Percentiles rank a stretch among this genome's conserved stretches.
Conservation (phyloP, 35 echinoderm and acorn worm genomes). For the Ptychodera flava region DNA sequence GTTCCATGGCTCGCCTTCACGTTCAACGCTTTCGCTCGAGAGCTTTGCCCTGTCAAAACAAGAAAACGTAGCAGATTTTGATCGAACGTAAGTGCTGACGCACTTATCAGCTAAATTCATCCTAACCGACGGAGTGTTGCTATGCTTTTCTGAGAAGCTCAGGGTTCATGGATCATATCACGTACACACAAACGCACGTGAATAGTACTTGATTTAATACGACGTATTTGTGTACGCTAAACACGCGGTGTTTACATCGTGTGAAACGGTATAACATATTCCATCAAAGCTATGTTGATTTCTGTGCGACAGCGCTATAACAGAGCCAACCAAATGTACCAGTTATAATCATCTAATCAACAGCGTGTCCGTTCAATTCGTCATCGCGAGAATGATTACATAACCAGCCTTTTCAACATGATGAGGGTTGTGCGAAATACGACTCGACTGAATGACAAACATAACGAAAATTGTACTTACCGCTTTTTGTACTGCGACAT, state of each 20-base stretch:
- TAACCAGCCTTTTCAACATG: background rate
- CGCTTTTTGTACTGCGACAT: background rate
- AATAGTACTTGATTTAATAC: background rate
- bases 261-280: too few relatives aligned
- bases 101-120: too few relatives aligned
- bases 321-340: background rate
- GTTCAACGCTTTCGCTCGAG: background rate
- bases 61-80: too few relatives aligned
- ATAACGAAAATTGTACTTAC: background rate
- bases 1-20: background rate
- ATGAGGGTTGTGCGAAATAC: background rate
- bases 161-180: too few relatives aligned
- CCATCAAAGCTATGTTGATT: too few relatives aligned
- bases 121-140: too few relatives aligned
- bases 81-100: too few relatives aligned
- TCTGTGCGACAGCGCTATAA: too few relatives aligned
- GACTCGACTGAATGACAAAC: background rate
- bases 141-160: too few relatives aligned
- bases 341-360: background rate
- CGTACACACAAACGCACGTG: background rate
- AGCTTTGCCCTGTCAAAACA: background rate
- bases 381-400: background rate
- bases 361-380: background rate
- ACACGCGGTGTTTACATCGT: background rate
- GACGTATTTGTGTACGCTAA: background rate